Base-by-base conservation (phyloP, 1,140 invertebrate species). In the Pollicipes pollicipes region DNA sequence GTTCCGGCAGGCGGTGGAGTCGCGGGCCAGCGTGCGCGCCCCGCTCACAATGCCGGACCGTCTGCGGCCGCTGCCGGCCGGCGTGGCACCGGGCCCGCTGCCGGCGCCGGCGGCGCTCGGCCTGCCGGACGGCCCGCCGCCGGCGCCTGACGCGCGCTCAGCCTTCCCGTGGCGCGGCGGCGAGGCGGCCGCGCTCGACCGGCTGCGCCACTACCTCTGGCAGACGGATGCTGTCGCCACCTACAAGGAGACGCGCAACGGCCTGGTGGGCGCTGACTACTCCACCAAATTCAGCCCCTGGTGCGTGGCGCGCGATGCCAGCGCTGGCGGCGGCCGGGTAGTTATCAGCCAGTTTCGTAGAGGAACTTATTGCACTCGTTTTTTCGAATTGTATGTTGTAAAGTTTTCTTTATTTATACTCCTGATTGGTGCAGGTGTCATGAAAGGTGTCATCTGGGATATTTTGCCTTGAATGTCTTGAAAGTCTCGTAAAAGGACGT, bases 271-370 rank as follows among this genome's bases (percentile, higher is more conserved):
- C 16, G 73, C 78, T 17, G 78, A 81, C n/a, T 81, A 80, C 70
- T 81, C 80, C 28, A 81, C 80, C 13, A 81, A 81, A 70, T 80
- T 81, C 32, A 80, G 80, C 69, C 72, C 77, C 63, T 81, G 80
- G 72, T 72, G 69, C 58, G 68, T 24, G 0, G 29, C 29, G 21
- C 26, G n/a, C n/a, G n/a, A n/a, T n/a, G n/a, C n/a, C n/a, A n/a
- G n/a, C n/a, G n/a, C n/a, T n/a, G n/a, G n/a, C n/a, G n/a, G n/a
- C n/a, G n/a, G n/a, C n/a, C n/a, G n/a, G n/a, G n/a, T n/a, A n/a
- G n/a, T n/a, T n/a, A n/a, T n/a, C n/a, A n/a, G n/a, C n/a, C n/a
- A n/a, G n/a, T n/a, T n/a, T n/a, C n/a, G n/a, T n/a, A n/a, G n/a
- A n/a, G n/a, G n/a, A n/a, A n/a, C n/a, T n/a, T n/a, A n/a, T n/a